phyloP scores from a whole-genome alignment of 2,797 vertebrate species.

The Intellagama lesueurii region DNA sequence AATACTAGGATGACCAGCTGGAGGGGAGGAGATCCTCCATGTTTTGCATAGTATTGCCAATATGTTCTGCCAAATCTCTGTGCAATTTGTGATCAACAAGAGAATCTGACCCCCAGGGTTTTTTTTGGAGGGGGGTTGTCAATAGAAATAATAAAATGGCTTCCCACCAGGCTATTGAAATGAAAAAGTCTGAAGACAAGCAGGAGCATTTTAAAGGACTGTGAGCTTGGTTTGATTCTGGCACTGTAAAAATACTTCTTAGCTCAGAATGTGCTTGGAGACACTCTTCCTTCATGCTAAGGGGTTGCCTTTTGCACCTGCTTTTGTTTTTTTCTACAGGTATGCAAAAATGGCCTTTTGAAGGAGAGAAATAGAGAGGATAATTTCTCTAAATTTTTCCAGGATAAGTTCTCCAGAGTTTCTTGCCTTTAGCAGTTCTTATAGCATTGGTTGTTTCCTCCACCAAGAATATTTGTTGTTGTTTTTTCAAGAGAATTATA shows the following conservation, averaged over 20 bases:
- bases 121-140: not conserved
- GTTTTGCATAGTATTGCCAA: not conserved
- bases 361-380: no score
- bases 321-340: not conserved
- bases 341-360: no score
- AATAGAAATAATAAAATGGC: not conserved
- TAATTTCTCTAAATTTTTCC: no score
- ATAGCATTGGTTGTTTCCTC: no score
- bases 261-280: not conserved
- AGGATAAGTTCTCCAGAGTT: no score
- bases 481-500: no score
- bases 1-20: not conserved
- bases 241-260: not conserved
- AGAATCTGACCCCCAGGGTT: not conserved
- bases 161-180: not conserved
- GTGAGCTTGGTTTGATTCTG: not conserved
- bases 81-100: not conserved
- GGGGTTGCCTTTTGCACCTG: not conserved
- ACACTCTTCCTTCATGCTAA: not conserved
- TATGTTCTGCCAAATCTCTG: not conserved
- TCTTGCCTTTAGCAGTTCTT: no score
- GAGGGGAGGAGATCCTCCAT: not conserved
- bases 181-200: not conserved
- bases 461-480: no score
- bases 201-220: not conserved